Percentiles rank a stretch among this genome's conserved stretches.
These are phyloP conservation scores for Hylaeus anthracinus DNA, from an alignment of 1,140 invertebrate genomes.

Conservation along the genomic window DNA sequence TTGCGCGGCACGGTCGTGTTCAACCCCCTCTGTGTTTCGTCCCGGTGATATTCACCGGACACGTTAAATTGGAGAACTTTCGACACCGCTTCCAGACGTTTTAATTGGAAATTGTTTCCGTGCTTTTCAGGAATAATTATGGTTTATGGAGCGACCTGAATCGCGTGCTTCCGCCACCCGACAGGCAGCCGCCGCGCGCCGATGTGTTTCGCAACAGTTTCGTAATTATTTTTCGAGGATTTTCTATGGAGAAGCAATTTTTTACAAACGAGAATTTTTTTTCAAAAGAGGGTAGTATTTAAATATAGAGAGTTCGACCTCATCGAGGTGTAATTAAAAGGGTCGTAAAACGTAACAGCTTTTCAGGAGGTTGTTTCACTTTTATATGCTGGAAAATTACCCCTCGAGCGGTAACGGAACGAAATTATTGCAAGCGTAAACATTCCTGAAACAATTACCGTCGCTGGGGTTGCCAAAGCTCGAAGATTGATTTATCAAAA, in stretches of 20 bases:
- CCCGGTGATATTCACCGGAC: constrained; percentile 18
- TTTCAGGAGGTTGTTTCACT: not conserved
- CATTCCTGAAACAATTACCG: not conserved
- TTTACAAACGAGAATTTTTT: not conserved
- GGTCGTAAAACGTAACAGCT: not conserved
- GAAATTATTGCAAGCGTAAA: not conserved
- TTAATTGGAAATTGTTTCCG: constrained; percentile 45
- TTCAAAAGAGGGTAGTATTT: not conserved
- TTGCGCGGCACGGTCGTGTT: no score
- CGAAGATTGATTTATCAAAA: no score
- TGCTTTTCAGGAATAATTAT: constrained; percentile 38
- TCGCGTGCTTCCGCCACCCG: constrained; percentile 12
- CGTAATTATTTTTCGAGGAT: constrained; percentile 12
- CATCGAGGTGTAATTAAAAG: not conserved
- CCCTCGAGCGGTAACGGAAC: not conserved
- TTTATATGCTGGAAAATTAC: not conserved
- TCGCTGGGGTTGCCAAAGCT: no score
- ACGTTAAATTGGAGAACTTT: constrained; percentile 43
- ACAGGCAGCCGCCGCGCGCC: not conserved
- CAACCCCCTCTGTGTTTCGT: not conserved
- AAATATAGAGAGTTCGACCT: not conserved
- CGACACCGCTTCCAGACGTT: constrained; percentile 32
- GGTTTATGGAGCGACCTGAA: constrained; percentile 5
- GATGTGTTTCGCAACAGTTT: not conserved
- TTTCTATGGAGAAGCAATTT: not conserved